phyloP scores from a whole-genome alignment of 2,113 vertebrate species.

The Cepphus grylle region DNA sequence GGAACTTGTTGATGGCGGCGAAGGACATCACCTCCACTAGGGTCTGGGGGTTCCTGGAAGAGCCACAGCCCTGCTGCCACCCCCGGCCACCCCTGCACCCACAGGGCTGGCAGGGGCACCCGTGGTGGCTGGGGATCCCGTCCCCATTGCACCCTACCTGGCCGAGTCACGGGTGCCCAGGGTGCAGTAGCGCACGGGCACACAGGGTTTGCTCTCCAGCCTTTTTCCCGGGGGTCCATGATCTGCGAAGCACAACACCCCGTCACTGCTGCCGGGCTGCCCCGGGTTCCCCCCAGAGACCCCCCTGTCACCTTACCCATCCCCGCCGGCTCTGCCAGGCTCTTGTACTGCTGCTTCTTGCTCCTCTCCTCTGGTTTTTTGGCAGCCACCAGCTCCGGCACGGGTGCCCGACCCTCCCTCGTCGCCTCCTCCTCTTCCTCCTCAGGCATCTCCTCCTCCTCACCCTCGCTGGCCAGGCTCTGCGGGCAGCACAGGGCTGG shows the following conservation, averaged over 20 bases:
- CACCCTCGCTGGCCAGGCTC: constrained; percentile 90
- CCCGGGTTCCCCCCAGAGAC: not conserved
- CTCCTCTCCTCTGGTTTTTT: constrained; percentile 79
- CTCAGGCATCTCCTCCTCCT: constrained; percentile 85
- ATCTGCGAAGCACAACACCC: constrained; percentile 63
- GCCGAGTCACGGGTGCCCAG: constrained; percentile 87
- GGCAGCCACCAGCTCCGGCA: constrained; percentile 23
- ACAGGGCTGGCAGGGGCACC: rapidly evolving
- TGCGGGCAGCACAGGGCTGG: constrained; percentile 40
- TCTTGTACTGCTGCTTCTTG: constrained; percentile 73
- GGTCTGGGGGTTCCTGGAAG: constrained; percentile 87
- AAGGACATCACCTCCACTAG: constrained; percentile 92
- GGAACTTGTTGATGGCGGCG: constrained; percentile 93
- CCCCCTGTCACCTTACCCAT: not conserved
- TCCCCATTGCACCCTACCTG: constrained; percentile 68
- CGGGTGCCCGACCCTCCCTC: not conserved
- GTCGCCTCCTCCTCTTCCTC: constrained; percentile 86
- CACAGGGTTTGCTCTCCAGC: constrained; percentile 75
- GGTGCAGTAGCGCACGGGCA: constrained; percentile 87
- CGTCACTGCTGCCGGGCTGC: not conserved
- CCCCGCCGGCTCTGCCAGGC: not conserved
- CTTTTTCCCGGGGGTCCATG: constrained; percentile 59
- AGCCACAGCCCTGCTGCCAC: not conserved
- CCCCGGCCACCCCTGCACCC: rapidly evolving
- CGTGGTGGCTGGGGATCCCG: rapidly evolving